These are phyloP conservation scores for Stratiomys singularior DNA, from an alignment of 2,888 invertebrate species.

Conservation along the genomic window DNA sequence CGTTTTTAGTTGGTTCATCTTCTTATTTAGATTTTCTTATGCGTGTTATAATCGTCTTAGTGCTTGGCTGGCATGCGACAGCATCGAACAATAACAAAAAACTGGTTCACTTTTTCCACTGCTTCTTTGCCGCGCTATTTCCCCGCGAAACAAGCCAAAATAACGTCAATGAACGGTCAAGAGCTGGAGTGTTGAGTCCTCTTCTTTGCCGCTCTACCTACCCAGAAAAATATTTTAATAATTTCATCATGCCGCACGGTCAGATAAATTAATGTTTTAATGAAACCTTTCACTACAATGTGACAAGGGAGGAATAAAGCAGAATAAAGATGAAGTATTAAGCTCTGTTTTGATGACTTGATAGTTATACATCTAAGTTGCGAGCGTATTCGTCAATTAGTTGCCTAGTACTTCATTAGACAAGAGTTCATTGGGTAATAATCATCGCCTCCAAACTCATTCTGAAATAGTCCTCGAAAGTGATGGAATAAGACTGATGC, in stretches of 20 bases:
- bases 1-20: background rate
- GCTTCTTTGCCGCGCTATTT: background rate
- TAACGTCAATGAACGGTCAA: slow-evolving; percentile 6
- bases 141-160: background rate
- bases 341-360: too few species aligned
- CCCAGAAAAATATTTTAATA: slow-evolving; percentile 45
- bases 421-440: too few species aligned
- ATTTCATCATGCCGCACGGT: slow-evolving; percentile 42
- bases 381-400: too few species aligned
- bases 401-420: too few species aligned
- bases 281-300: slow-evolving; percentile 23
- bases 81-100: background rate
- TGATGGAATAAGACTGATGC: too few species aligned
- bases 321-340: too few species aligned
- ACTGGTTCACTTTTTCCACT: background rate
- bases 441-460: too few species aligned
- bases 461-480: too few species aligned
- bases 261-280: slow-evolving; percentile 37
- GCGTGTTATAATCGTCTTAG: background rate
- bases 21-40: background rate
- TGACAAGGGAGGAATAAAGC: too few species aligned
- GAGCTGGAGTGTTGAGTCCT: background rate
- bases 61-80: background rate
- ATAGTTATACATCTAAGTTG: too few species aligned
- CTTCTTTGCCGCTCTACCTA: background rate